Evolutionary conservation across 2,797 vertebrate species (phyloP), one percentile per base, ranked within the genome.

Genomic region (Synanceia verrucosa): DNA sequence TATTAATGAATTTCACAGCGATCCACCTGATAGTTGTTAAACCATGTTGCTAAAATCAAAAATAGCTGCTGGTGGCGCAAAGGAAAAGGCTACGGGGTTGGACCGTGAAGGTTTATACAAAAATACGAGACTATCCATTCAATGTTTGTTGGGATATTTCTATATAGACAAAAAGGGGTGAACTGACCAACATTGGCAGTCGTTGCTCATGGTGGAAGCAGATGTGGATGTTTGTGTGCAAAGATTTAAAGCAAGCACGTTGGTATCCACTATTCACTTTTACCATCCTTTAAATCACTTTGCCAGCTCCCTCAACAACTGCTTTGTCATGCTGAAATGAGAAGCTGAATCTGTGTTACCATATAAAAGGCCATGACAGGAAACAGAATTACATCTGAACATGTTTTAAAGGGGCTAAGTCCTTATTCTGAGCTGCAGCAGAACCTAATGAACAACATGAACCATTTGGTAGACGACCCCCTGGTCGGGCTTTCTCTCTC

Each of bases 391-490:
- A 55, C 39, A 65, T 66, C 31, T 29, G 29, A 63, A 67, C 65
- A 53, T 37, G 6, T 69, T 61, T 44, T 21, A 58, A 60, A 47
- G 10, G 12, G 9, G 31, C 4, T 44, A 34, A 9, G 52, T 57
- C 16, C n/a, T 64, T 28, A 50, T 53, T 78, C 6, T 31, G 36
- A 44, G 36, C 24, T n/a, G 57, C 46, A 70, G 16, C 36, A 14
- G 24, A 70, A 23, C 44, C n/a, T 67, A 24, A 78, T 74, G 39
- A 52, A 36, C 34, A 79, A 28, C 67, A 73, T 79, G 79, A 84
- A 83, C 6, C 62, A 73, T 70, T 71, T 39, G 47, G 51, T 34
- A 19, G 61, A 72, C 62, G 55, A 52, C 21, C 5, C 31, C 5
- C 33, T 2, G 18, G 37, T 41, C 31, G 21, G 58, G 50, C n/a